A percentile compares a stretch with the other conserved stretches of the same genome.
phyloP scores from a whole-genome alignment of 2,113 vertebrate species.

The Neopipo cinnamomea region DNA sequence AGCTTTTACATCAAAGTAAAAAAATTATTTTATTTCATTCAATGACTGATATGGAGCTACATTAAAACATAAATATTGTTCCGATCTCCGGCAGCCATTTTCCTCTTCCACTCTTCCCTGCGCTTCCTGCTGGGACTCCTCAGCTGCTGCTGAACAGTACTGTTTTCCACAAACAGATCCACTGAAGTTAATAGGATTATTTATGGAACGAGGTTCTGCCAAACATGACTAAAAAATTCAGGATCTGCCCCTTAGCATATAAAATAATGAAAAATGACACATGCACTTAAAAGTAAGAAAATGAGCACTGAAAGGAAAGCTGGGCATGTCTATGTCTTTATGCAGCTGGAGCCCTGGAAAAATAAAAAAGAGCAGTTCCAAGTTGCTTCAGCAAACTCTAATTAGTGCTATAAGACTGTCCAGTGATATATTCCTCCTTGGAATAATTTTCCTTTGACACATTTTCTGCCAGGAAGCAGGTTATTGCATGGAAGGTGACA shows the following conservation, averaged over 20 bases:
- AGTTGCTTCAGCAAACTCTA: neutral
- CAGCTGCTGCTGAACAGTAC: neutral
- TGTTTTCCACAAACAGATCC: neutral
- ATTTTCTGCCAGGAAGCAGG: neutral
- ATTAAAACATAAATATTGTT: neutral
- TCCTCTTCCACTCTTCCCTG: neutral
- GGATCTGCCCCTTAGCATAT: neutral
- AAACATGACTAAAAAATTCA: neutral
- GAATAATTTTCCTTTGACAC: neutral
- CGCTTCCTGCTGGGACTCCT: neutral
- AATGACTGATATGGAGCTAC: neutral
- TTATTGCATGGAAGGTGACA: neutral
- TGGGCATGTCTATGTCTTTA: neutral
- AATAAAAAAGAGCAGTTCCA: neutral
- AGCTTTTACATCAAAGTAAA: neutral
- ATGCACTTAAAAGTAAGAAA: neutral
- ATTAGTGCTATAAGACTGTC: neutral
- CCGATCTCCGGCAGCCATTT: neutral
- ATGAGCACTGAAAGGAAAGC: neutral
- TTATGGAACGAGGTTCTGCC: slow-evolving; percentile 6
- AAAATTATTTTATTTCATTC: neutral
- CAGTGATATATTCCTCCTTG: neutral
- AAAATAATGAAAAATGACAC: slow-evolving; percentile 20
- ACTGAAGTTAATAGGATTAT: neutral
- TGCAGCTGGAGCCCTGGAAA: neutral